Conservation (phyloP, 2,888 invertebrate genomes). For the Conus canariensis region DNA sequence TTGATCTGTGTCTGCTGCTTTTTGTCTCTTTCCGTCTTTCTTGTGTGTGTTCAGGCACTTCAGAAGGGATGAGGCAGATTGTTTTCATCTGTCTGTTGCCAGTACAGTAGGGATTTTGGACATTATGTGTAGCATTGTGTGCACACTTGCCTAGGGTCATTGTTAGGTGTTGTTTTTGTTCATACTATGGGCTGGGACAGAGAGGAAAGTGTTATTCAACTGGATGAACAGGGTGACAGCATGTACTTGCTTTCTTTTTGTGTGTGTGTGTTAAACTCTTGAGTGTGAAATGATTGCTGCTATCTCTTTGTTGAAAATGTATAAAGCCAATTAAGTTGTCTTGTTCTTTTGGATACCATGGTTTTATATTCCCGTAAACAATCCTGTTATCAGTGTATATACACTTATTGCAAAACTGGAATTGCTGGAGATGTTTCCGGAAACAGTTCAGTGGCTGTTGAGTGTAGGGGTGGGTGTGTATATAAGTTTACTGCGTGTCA, state of each 20-base stretch:
- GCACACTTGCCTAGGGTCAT: no score
- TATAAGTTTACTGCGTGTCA: no score
- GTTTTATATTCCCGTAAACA: no score
- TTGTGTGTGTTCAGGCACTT: neutral
- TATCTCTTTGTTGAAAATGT: no score
- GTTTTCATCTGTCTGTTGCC: neutral
- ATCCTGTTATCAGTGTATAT: neutral
- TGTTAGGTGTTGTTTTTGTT: neutral
- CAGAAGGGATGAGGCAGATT: neutral
- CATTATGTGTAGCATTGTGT: neutral
- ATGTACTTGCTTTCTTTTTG: neutral
- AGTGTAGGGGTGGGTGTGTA: no score
- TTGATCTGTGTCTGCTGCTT: neutral
- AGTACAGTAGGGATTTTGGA: neutral
- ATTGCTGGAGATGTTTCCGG: neutral
- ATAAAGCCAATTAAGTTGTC: no score
- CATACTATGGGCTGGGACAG: neutral
- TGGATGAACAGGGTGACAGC: neutral
- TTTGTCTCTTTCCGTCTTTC: neutral
- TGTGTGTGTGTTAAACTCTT: no score
- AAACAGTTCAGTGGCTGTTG: no score
- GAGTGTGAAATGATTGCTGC: neutral
- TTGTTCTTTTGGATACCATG: no score
- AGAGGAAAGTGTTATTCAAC: neutral
- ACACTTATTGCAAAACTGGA: neutral